Percentiles rank a stretch among this genome's conserved stretches.
These are phyloP conservation scores for Lycophotia porphyrea DNA, from an alignment of 2,888 invertebrate species.

Conservation along the genomic window DNA sequence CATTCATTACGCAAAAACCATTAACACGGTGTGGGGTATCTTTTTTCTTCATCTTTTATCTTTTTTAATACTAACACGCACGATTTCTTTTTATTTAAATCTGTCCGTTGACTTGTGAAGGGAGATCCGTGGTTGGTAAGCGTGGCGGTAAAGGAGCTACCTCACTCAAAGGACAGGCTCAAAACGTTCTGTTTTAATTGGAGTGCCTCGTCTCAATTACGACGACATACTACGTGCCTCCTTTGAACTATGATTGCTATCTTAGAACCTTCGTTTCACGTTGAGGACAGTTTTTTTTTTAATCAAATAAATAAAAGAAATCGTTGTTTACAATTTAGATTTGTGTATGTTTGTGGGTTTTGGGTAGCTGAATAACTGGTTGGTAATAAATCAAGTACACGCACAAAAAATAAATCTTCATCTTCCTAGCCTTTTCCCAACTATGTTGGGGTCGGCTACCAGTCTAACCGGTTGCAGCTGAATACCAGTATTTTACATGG, in stretches of 20 bases:
- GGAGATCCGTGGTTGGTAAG: constrained; percentile 72
- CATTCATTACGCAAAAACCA: constrained; percentile 58
- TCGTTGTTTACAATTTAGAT: background rate
- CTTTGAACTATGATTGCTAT: constrained; percentile 86
- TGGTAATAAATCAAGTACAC: background rate
- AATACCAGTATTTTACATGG: no score
- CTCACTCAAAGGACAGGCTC: constrained; percentile 81
- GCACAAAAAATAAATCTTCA: background rate
- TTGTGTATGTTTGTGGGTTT: background rate
- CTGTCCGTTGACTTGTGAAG: constrained; percentile 67
- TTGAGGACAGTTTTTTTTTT: constrained; percentile 29
- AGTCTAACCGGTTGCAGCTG: no score
- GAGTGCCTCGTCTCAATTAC: constrained; percentile 84
- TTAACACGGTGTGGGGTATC: constrained; percentile 65
- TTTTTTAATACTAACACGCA: constrained; percentile 73
- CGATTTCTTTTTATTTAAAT: constrained; percentile 69
- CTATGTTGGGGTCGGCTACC: no score
- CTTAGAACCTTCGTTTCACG: constrained; percentile 73
- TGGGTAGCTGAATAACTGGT: background rate
- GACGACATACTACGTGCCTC: constrained; percentile 81
- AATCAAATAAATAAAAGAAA: background rate
- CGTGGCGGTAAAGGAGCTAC: constrained; percentile 72
- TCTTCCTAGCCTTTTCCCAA: no score
- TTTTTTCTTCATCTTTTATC: constrained; percentile 63
- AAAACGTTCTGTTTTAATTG: constrained; percentile 87